A percentile compares a stretch with the other conserved stretches of the same genome.
Conservation (phyloP, 2,113 vertebrate species). For the Fregata magnificens region DNA sequence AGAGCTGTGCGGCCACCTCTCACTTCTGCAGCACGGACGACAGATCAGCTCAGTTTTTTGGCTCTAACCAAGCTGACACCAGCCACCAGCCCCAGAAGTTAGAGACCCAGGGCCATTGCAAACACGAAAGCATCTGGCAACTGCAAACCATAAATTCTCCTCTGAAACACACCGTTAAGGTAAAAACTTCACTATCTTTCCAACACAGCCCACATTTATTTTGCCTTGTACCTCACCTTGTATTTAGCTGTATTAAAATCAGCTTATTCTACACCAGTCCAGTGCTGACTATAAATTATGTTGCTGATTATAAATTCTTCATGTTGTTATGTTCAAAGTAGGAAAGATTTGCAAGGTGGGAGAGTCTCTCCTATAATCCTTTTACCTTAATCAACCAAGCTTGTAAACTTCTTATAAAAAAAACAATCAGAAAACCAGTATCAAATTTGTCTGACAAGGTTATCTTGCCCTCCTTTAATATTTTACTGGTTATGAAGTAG, state of each 20-base stretch:
- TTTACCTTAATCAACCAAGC: neutral
- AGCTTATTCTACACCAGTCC: neutral
- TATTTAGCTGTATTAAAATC: neutral
- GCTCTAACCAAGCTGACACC: neutral
- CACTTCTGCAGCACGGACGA: rapidly evolving
- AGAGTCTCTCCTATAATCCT: neutral
- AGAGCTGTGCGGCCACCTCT: neutral
- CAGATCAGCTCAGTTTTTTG: neutral
- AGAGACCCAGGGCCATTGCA: neutral
- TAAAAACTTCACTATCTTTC: neutral
- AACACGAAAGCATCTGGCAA: neutral
- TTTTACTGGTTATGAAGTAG: neutral
- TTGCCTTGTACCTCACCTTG: neutral
- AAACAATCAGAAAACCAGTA: neutral
- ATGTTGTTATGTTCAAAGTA: neutral
- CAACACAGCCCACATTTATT: neutral
- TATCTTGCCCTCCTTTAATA: neutral
- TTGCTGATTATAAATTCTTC: neutral
- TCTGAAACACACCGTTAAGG: neutral
- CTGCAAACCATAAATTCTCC: neutral
- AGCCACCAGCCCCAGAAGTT: neutral
- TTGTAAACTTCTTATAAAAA: neutral
- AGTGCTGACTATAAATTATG: neutral
- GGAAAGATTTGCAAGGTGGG: neutral
- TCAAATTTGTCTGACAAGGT: constrained; percentile 4